Conservation (phyloP, 2,888 invertebrate species). For the Furcula furcula region DNA sequence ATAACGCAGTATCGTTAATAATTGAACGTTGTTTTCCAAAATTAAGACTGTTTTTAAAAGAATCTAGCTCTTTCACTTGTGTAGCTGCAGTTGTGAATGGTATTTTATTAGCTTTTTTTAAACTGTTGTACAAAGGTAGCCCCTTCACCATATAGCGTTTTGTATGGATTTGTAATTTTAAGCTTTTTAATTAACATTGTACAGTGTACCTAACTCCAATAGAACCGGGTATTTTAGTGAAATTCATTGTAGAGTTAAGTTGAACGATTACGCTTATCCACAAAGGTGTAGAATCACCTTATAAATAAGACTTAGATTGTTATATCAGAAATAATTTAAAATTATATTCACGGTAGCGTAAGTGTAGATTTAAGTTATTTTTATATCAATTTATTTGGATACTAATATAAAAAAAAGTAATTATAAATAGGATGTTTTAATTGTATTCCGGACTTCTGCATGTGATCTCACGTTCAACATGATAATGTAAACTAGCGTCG, state of each 20-base stretch:
- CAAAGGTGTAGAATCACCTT: conserved; percentile 61
- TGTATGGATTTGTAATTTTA: conserved; percentile 22
- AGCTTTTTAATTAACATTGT: conserved; percentile 21
- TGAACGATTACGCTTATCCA: conserved; percentile 76
- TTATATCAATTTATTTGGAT: conserved; percentile 72
- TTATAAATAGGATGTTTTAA: conserved; percentile 51
- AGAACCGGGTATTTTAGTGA: conserved; percentile 46
- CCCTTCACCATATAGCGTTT: conserved; percentile 21
- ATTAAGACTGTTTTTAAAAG: conserved; percentile 14
- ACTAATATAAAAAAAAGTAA: conserved; percentile 59
- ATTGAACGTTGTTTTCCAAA: conserved; percentile 9
- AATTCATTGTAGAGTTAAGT: conserved; percentile 63
- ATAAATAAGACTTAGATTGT: conserved; percentile 72
- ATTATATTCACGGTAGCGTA: conserved; percentile 42
- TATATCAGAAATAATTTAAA: conserved; percentile 65
- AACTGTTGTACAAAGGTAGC: conserved; percentile 33
- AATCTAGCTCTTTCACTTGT: conserved; percentile 12
- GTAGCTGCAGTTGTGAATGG: conserved; percentile 1
- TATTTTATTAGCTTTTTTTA: conserved; percentile 8
- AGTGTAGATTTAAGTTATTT: conserved; percentile 68
- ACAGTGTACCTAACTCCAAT: conserved; percentile 31
- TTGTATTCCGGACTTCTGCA: conserved; percentile 54
- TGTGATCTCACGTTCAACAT: conserved; percentile 65
- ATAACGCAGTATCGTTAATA: conserved; percentile 3
- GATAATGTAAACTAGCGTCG: conserved; percentile 36